Evolutionary conservation across 2,888 invertebrate species (phyloP).

Genomic region (Hydropsyche betteni): DNA sequence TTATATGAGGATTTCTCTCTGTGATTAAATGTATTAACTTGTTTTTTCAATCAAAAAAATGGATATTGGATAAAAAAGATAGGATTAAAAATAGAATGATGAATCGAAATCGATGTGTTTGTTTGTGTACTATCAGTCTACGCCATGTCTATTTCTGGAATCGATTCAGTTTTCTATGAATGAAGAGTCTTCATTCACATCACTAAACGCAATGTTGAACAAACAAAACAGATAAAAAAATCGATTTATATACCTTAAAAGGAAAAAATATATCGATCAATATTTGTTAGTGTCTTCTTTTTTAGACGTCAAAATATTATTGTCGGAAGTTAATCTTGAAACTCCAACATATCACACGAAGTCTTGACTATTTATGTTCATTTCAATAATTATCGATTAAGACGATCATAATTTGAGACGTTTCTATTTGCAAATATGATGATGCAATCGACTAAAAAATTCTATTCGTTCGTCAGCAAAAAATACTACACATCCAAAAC

Average conservation of each 20-base stretch:
- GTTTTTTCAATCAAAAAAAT: background rate
- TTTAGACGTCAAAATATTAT: background rate
- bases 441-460: too few relatives aligned
- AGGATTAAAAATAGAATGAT: background rate
- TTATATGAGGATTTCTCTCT: too few relatives aligned
- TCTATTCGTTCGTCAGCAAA: too few relatives aligned
- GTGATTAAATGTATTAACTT: too few relatives aligned
- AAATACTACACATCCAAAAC: too few relatives aligned
- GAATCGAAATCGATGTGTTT: slow-evolving; percentile 1
- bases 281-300: slow-evolving; percentile 1
- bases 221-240: background rate
- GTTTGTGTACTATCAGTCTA: slow-evolving; percentile 7
- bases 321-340: too few relatives aligned
- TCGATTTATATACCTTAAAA: too few relatives aligned
- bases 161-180: slow-evolving; percentile 6
- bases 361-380: too few relatives aligned
- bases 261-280: background rate
- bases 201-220: background rate
- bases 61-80: background rate
- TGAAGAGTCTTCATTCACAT: background rate
- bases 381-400: too few relatives aligned
- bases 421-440: too few relatives aligned
- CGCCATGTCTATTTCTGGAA: slow-evolving; percentile 11
- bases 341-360: too few relatives aligned
- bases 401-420: too few relatives aligned